A percentile compares a stretch with the other conserved stretches of the same genome.
Evolutionary conservation across 2,797 vertebrate genomes (phyloP).

Genomic region (Syndactyla subalaris): DNA sequence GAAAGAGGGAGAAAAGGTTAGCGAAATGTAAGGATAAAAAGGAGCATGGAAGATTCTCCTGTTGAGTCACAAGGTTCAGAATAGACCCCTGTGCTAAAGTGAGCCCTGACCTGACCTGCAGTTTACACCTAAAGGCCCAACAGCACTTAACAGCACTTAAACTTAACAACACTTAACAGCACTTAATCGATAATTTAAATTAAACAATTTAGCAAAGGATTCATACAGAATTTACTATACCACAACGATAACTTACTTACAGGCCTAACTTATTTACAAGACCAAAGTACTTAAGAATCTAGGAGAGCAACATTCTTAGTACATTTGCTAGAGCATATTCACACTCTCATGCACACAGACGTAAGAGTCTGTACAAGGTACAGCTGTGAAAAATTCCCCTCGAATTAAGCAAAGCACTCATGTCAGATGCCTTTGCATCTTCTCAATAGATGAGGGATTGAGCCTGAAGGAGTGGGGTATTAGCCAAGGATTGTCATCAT

Average conservation of each 20-base stretch:
- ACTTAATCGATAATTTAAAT: not conserved
- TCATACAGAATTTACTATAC: not conserved
- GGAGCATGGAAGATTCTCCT: not conserved
- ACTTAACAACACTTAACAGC: not conserved
- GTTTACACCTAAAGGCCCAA: not conserved
- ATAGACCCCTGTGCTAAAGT: not conserved
- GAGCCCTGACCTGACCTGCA: not conserved
- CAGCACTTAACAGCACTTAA: not conserved
- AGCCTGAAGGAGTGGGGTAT: not conserved
- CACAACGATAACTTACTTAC: not conserved
- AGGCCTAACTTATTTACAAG: not conserved
- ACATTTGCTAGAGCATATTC: not conserved
- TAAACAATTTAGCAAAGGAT: not conserved
- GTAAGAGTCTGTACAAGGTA: not conserved
- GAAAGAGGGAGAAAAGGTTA: not conserved
- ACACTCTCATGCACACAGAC: not conserved
- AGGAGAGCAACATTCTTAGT: not conserved
- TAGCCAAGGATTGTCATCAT: not conserved
- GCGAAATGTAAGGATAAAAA: not conserved
- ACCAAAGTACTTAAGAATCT: not conserved
- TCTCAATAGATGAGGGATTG: not conserved
- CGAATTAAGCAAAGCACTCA: not conserved
- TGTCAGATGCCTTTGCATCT: not conserved
- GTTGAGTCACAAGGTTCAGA: not conserved
- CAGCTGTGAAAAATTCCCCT: not conserved